A percentile compares a stretch with the other conserved stretches of the same genome.
Evolutionary conservation across 2,888 invertebrate genomes (phyloP).

Genomic region (Hyppa rectilinea): DNA sequence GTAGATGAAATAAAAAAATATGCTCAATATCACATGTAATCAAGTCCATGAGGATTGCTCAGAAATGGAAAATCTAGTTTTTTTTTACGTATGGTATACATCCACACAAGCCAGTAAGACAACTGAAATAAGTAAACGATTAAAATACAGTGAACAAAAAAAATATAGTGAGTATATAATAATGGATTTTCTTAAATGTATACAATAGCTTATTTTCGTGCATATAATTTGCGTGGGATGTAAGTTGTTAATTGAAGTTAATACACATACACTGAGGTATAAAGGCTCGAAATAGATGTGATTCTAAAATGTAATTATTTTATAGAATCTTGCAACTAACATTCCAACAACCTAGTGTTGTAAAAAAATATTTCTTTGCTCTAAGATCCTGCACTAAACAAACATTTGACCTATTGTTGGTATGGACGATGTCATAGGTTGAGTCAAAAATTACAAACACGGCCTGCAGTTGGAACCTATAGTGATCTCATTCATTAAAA

Average conservation of each 20-base stretch:
- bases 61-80: slow-evolving; percentile 5
- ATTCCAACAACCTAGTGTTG: slow-evolving; percentile 61
- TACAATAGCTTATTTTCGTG: slow-evolving; percentile 30
- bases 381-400: not conserved
- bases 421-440: slow-evolving; percentile 28
- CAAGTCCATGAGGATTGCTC: not conserved
- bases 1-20: slow-evolving; percentile 10
- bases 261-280: slow-evolving; percentile 25
- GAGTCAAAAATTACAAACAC: slow-evolving; percentile 40
- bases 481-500: slow-evolving; percentile 61
- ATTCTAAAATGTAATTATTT: slow-evolving; percentile 19
- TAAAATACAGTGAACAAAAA: slow-evolving; percentile 36
- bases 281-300: slow-evolving; percentile 15
- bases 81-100: not conserved
- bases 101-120: not conserved
- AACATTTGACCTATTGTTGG: slow-evolving; percentile 25
- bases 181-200: slow-evolving; percentile 22
- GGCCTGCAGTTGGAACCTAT: slow-evolving; percentile 41
- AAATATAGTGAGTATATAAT: slow-evolving; percentile 22
- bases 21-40: slow-evolving; percentile 14
- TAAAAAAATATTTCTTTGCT: slow-evolving; percentile 18
- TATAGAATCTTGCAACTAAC: slow-evolving; percentile 41
- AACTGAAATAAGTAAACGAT: not conserved
- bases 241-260: slow-evolving; percentile 44
- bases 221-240: slow-evolving; percentile 24